Conservation (phyloP, 2,113 vertebrate genomes). For the Loxodonta africana region DNA sequence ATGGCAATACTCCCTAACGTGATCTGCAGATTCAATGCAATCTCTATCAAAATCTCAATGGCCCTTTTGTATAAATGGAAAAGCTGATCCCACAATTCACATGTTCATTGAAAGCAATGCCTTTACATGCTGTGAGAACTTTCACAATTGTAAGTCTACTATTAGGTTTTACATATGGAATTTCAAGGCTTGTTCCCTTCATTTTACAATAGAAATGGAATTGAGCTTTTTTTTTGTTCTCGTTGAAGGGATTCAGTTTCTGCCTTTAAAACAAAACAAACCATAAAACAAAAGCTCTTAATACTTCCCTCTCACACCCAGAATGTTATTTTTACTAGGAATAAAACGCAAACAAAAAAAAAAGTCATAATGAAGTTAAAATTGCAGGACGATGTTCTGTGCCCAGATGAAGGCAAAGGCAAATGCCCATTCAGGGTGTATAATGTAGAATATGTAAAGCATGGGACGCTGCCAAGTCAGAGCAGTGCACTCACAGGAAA, state of each 20-base stretch:
- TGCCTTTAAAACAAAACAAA: neutral
- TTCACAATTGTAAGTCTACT: neutral
- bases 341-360: too few relatives aligned
- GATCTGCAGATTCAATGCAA: too few relatives aligned
- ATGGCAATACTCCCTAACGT: too few relatives aligned
- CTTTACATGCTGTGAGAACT: neutral
- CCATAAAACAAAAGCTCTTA: neutral
- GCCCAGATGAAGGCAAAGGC: neutral
- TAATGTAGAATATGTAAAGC: neutral
- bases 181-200: neutral
- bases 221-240: neutral
- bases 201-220: constrained; percentile 20
- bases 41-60: neutral
- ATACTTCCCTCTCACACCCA: neutral
- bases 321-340: neutral
- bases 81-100: neutral
- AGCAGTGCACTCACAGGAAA: neutral
- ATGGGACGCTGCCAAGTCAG: neutral
- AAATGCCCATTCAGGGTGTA: constrained; percentile 5
- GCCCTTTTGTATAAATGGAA: neutral
- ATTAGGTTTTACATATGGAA: neutral
- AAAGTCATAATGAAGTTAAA: too few relatives aligned
- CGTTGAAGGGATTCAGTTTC: neutral
- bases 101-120: neutral
- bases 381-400: neutral